Percentiles rank a stretch among this genome's conserved stretches.
These are phyloP conservation scores for Thecocarcelia acutangulata DNA, from an alignment of 2,888 invertebrate genomes.

Conservation along the genomic window DNA sequence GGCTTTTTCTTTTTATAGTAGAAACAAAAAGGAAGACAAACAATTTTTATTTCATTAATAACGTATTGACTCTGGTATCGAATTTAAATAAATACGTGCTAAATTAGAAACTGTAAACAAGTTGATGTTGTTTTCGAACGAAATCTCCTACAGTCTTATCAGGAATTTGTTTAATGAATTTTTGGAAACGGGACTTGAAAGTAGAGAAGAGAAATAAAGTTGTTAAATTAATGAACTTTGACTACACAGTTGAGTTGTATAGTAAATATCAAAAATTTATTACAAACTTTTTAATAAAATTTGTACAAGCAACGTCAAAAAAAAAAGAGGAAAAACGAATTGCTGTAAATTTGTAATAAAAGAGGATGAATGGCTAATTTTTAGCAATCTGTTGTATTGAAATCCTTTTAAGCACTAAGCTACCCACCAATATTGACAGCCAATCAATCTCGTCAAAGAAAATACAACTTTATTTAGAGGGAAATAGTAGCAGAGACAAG, in stretches of 20 bases:
- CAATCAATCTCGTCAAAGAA: slow-evolving; percentile 55
- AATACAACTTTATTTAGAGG: slow-evolving; percentile 11
- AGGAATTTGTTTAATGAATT: not conserved
- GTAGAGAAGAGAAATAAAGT: not conserved
- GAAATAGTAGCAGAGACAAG: not conserved
- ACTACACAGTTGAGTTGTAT: slow-evolving; percentile 41
- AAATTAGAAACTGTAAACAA: slow-evolving; percentile 31
- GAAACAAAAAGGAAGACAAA: slow-evolving; percentile 25
- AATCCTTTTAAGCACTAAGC: slow-evolving; percentile 41
- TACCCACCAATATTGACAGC: slow-evolving; percentile 52
- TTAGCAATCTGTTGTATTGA: slow-evolving; percentile 42
- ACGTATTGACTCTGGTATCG: slow-evolving; percentile 53
- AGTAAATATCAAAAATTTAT: slow-evolving; percentile 58
- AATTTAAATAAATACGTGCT: slow-evolving; percentile 59
- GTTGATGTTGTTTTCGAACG: slow-evolving; percentile 19
- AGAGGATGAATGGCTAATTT: slow-evolving; percentile 18
- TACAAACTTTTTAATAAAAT: slow-evolving; percentile 21
- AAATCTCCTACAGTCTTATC: slow-evolving; percentile 5
- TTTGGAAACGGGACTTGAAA: not conserved
- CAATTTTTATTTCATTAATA: slow-evolving; percentile 48
- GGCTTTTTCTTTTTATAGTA: not conserved
- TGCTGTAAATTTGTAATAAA: not conserved
- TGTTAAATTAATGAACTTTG: slow-evolving; percentile 16
- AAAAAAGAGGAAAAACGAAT: too few relatives aligned
- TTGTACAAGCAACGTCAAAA: not conserved